A percentile compares a stretch with the other conserved stretches of the same genome.
phyloP scores from a whole-genome alignment of 2,113 vertebrate genomes.

The mouse (Mus musculus) region GRCm39 chr2:94253501-94254000 shows the following conservation, averaged over 20 bases:
- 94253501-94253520: not conserved
- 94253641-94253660: not conserved
- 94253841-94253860: conserved; percentile 90
- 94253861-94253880: conserved; percentile 48
- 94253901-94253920: not conserved
- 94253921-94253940: conserved; percentile 43
- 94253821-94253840: conserved; percentile 99
- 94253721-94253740: not conserved
- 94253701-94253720: not conserved
- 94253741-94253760: conserved; percentile 90
- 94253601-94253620: not conserved
- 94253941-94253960: conserved; percentile 24
- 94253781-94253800: conserved; percentile 98
- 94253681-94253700: conserved; percentile 12
- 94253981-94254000: not conserved
- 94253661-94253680: conserved; percentile 38
- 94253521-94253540: conserved; percentile 33
- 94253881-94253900: conserved; percentile 16
- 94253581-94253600: conserved; percentile 37
- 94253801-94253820: conserved; percentile 98
- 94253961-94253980: not conserved
- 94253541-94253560: not conserved
- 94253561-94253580: conserved; percentile 38
- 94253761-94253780: conserved; percentile 97
- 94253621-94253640: not conserved